phyloP scores from a whole-genome alignment of 2,113 vertebrate species.

The Dinomys branickii region DNA sequence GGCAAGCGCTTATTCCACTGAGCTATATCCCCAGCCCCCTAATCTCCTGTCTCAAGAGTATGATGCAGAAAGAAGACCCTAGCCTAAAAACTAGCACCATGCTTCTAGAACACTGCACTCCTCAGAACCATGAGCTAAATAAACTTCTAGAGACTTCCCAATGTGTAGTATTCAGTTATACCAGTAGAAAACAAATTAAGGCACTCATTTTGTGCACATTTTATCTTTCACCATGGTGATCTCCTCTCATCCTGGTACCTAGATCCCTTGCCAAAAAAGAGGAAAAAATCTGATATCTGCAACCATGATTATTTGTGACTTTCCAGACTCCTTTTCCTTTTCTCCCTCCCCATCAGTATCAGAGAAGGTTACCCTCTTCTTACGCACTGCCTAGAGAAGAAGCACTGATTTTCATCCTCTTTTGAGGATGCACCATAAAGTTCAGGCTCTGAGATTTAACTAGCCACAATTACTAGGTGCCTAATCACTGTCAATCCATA shows the following conservation, averaged over 20 bases:
- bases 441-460: neutral
- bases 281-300: neutral
- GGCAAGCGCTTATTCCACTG: too few species aligned
- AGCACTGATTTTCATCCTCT: neutral
- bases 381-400: neutral
- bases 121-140: neutral
- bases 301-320: neutral
- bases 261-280: neutral
- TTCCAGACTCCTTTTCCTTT: neutral
- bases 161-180: neutral
- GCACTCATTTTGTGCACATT: neutral
- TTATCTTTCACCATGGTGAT: neutral
- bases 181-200: neutral
- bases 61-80: neutral
- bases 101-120: neutral
- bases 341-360: neutral
- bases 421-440: neutral
- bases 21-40: too few species aligned
- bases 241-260: neutral
- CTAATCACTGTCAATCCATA: neutral
- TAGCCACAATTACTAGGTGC: neutral
- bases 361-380: neutral
- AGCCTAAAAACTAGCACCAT: neutral
- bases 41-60: neutral
- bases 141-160: neutral